These are phyloP conservation scores for Sphenodon punctatus DNA, from an alignment of 2,797 vertebrate genomes.

Conservation along the genomic window DNA sequence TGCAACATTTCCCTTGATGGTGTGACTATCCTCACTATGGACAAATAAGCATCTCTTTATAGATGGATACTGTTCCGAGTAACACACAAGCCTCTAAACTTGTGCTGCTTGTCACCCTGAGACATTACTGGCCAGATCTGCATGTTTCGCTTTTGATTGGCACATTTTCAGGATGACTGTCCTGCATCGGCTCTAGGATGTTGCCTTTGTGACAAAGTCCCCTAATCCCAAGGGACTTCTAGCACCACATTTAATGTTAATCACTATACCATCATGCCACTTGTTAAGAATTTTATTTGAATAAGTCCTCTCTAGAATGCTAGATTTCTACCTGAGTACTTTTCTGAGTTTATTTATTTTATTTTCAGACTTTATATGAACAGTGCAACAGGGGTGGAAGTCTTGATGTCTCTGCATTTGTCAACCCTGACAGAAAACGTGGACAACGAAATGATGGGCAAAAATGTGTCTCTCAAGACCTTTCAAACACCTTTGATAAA, in stretches of 20 bases:
- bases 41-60: background rate
- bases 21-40: fast-evolving
- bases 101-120: too few relatives aligned
- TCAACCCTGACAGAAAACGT: slow-evolving; percentile 74
- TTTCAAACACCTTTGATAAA: too few relatives aligned
- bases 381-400: slow-evolving; percentile 88
- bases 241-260: too few relatives aligned
- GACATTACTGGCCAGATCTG: too few relatives aligned
- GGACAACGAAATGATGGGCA: slow-evolving; percentile 69
- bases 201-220: too few relatives aligned
- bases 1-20: background rate
- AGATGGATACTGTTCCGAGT: too few relatives aligned
- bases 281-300: background rate
- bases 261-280: background rate
- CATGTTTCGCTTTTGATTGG: too few relatives aligned
- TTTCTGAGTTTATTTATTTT: slow-evolving; percentile 40
- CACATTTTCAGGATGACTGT: too few relatives aligned
- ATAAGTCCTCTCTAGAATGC: background rate
- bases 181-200: too few relatives aligned
- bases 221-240: too few relatives aligned
- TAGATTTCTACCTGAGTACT: background rate
- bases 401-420: slow-evolving; percentile 88
- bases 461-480: background rate
- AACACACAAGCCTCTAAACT: too few relatives aligned
- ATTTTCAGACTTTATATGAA: slow-evolving; percentile 90